Base-by-base conservation (phyloP, 2,797 vertebrate species). In the Picus viridis region DNA sequence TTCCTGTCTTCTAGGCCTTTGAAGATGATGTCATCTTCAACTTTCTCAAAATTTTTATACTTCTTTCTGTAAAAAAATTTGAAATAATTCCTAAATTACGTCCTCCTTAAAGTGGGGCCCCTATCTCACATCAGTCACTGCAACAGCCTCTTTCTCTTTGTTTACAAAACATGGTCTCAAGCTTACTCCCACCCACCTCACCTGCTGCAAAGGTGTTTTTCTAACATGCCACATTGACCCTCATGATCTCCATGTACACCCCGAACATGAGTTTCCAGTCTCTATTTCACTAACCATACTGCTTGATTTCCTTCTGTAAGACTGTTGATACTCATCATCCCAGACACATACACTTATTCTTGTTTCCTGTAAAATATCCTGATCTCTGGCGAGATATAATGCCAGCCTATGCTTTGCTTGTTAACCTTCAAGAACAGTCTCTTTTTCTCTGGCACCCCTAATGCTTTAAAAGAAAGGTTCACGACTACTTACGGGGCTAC, bases 211-310 rank as follows among this genome's bases (percentile, higher is more conserved):
- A 78, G 29, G 24, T 32, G 15, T 58, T 83, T 73, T 63, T 68
- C 34, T 58, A 29, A 29, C 17, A 1, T 17, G 36, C 8, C 45
- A 11, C 27, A 12, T 4, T 34, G 53, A 29, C 16, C 5, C 2
- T 9, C 1, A 1, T 51, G 12, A 29, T 82, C 24, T 39, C 58
- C 10, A 43, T 22, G 22, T 61, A 26, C 16, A 22, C 4, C 1
- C 16, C 7, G 5, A 47, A 12, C 51, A 29, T n/a, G 39, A 5
- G 9, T 26, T 78, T 89, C 36, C 32, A 5, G n/a, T 75, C 41
- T 45, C 47, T 73, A 1, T 81, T 65, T 68, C 10, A 34, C 5
- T 10, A 4, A 36, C 18, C 53, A 30, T 0, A 0, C 12, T 72
- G 57, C 36, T 75, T 53, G 23, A 56, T n/a, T 85, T 77, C 56